A percentile compares a stretch with the other conserved stretches of the same genome.
Evolutionary conservation across 2,888 invertebrate species (phyloP).

Genomic region (Chelonus formosanus): DNA sequence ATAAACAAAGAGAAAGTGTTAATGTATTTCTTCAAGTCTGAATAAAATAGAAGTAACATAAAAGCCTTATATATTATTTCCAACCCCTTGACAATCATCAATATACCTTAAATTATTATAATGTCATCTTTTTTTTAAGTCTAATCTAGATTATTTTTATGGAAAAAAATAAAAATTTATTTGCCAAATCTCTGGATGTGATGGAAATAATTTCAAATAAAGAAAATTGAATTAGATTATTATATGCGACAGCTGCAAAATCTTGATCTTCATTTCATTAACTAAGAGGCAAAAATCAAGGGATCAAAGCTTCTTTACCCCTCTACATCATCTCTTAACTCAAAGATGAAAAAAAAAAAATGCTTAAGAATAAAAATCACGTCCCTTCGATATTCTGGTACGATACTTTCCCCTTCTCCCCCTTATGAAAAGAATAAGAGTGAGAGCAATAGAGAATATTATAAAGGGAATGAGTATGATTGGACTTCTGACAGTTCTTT

Average conservation of each 20-base stretch:
- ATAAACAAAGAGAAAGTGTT: too few species aligned
- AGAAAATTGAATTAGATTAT: slow-evolving; percentile 24
- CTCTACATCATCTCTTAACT: not conserved
- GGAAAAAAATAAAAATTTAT: not conserved
- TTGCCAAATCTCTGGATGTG: slow-evolving; percentile 7
- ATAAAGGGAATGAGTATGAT: slow-evolving; percentile 22
- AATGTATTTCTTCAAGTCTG: too few species aligned
- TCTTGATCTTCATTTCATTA: slow-evolving; percentile 23
- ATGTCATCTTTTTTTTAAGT: too few species aligned
- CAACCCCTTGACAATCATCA: too few species aligned
- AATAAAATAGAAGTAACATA: too few species aligned
- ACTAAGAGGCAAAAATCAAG: slow-evolving; percentile 30
- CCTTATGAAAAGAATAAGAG: not conserved
- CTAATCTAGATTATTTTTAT: slow-evolving; percentile 1
- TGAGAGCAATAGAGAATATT: not conserved
- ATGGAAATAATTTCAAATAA: slow-evolving; percentile 9
- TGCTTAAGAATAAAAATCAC: slow-evolving; percentile 32
- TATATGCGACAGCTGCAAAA: slow-evolving; percentile 21
- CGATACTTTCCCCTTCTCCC: slow-evolving; percentile 13
- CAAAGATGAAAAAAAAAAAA: slow-evolving; percentile 15
- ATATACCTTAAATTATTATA: too few species aligned
- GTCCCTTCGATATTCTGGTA: slow-evolving; percentile 27
- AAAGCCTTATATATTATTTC: too few species aligned
- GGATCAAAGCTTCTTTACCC: slow-evolving; percentile 15
- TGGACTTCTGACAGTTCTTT: slow-evolving; percentile 28